phyloP scores from a whole-genome alignment of 2,113 vertebrate genomes.

The Thermophis baileyi region DNA sequence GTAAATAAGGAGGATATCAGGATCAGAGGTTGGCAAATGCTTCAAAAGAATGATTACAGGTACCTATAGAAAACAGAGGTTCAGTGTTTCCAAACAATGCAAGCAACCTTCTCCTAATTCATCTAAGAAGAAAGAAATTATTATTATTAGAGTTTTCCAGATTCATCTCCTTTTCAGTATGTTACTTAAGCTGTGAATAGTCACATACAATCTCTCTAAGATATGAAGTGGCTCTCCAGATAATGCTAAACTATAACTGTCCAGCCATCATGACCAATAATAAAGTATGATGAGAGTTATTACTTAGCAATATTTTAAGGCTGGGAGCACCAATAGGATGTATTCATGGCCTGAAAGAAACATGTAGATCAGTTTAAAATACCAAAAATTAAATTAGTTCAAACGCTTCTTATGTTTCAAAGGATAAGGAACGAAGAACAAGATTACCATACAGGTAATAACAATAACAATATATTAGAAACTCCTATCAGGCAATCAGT shows the following conservation, averaged over 20 bases:
- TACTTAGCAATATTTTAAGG: not conserved
- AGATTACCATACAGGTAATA: not conserved
- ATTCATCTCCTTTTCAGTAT: not conserved
- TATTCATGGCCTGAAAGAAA: not conserved
- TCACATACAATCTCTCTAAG: not conserved
- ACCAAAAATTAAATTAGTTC: not conserved
- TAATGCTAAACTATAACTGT: not conserved
- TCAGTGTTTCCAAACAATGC: not conserved
- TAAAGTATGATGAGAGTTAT: not conserved
- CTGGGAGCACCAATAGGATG: not conserved
- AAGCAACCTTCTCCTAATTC: not conserved
- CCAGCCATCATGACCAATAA: not conserved
- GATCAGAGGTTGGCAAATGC: not conserved
- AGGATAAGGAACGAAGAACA: not conserved
- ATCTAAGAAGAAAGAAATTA: not conserved
- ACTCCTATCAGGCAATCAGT: not conserved
- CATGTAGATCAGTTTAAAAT: not conserved
- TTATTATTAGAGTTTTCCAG: not conserved
- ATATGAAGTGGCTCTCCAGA: not conserved
- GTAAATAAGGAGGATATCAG: not conserved
- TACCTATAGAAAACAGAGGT: not conserved
- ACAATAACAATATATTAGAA: not conserved
- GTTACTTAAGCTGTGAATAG: not conserved
- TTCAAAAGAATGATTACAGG: not conserved
- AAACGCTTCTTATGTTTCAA: not conserved